phyloP scores from a whole-genome alignment of 2,113 vertebrate species.

The Eolophus roseicapilla region DNA sequence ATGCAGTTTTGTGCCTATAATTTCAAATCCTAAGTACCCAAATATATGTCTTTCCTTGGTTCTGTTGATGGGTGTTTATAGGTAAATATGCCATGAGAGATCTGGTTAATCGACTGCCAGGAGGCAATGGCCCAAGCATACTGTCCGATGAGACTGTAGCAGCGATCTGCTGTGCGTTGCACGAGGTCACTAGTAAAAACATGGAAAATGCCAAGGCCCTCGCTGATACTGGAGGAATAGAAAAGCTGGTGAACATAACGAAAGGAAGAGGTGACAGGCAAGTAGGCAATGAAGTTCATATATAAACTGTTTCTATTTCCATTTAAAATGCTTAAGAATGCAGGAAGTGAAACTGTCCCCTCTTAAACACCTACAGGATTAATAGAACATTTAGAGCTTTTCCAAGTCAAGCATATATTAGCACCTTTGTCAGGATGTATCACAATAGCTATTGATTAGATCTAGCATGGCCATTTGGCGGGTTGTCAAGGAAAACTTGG shows the following conservation, averaged over 20 bases:
- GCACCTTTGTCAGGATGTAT: background rate
- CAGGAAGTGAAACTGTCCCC: background rate
- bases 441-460: accelerated
- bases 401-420: background rate
- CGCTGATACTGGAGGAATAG: constrained; percentile 93
- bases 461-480: background rate
- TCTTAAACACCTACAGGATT: background rate
- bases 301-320: background rate
- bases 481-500: background rate
- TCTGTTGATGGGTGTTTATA: constrained; percentile 45
- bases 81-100: constrained; percentile 98
- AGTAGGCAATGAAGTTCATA: background rate
- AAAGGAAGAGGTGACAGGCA: constrained; percentile 94
- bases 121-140: constrained; percentile 81
- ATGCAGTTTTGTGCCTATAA: background rate
- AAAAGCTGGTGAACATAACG: constrained; percentile 97
- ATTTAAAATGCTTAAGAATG: background rate
- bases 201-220: constrained; percentile 99
- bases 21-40: background rate
- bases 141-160: constrained; percentile 94
- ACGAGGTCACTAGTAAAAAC: constrained; percentile 98
- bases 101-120: constrained; percentile 93
- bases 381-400: background rate
- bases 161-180: constrained; percentile 94
- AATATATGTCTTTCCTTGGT: background rate